Evolutionary conservation across 2,113 vertebrate species (phyloP).

Genomic region (Arvicanthis niloticus): DNA sequence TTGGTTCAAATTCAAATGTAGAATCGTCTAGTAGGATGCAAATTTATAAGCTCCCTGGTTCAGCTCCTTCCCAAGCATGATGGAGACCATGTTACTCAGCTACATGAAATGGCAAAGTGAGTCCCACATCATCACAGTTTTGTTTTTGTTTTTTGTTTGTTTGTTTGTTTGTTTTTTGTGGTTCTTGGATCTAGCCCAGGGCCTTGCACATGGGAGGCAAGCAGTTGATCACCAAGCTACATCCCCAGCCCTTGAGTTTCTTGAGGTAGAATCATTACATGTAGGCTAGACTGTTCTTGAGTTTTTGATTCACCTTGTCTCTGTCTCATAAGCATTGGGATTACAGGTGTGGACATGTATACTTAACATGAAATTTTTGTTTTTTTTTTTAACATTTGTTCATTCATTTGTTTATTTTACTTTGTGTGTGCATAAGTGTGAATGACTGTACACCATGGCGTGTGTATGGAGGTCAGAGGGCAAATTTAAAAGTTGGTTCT

Average conservation of each 20-base stretch:
- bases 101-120: neutral
- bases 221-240: too few species aligned
- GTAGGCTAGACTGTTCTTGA: neutral
- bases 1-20: slow-evolving; percentile 27
- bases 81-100: neutral
- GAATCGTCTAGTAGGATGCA: neutral
- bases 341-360: neutral
- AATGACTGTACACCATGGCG: neutral
- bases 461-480: neutral
- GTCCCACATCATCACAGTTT: neutral
- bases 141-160: neutral
- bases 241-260: neutral
- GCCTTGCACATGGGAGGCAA: neutral
- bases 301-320: neutral
- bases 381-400: neutral
- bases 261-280: neutral
- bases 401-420: neutral
- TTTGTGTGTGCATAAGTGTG: neutral
- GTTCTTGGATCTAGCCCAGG: neutral
- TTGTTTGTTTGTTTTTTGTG: neutral
- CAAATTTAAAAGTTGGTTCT: neutral
- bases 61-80: neutral
- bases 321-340: neutral
- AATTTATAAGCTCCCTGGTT: neutral
- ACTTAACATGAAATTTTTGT: neutral